These are phyloP conservation scores for Ciconia stormi DNA, from an alignment of 2,113 vertebrate species.

Conservation along the genomic window DNA sequence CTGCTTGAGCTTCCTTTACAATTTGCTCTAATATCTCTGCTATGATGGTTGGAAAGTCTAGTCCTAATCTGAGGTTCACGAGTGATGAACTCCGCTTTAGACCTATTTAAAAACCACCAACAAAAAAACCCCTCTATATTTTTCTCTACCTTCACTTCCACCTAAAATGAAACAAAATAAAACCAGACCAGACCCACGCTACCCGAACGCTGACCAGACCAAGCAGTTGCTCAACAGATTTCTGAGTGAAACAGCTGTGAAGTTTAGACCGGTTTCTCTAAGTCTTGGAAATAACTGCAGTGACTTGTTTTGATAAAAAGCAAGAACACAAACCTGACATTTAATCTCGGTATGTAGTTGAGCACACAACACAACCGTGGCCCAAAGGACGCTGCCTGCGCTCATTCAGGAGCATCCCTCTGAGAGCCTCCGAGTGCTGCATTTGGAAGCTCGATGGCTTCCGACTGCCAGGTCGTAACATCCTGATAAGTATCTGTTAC, in stretches of 20 bases:
- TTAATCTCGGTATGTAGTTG: not conserved
- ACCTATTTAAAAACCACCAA: not conserved
- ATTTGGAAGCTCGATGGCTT: not conserved
- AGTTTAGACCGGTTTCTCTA: not conserved
- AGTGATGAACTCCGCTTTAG: not conserved
- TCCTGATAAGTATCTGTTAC: not conserved
- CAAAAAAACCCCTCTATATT: fast-evolving
- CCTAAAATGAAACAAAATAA: not conserved
- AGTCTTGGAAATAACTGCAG: not conserved
- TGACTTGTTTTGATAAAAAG: not conserved
- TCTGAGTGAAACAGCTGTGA: not conserved
- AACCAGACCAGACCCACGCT: not conserved
- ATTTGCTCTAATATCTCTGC: not conserved
- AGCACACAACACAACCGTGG: not conserved
- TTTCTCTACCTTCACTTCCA: not conserved
- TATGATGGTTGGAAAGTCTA: not conserved
- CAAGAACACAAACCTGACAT: not conserved
- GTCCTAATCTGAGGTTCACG: not conserved
- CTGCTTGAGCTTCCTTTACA: not conserved
- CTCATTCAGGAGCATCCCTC: not conserved
- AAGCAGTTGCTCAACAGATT: not conserved
- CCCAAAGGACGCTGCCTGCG: not conserved
- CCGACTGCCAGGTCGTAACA: not conserved
- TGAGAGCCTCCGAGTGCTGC: not conserved
- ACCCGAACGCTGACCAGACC: not conserved